phyloP scores from a whole-genome alignment of 2,113 vertebrate genomes.

The Coturnix japonica region DNA sequence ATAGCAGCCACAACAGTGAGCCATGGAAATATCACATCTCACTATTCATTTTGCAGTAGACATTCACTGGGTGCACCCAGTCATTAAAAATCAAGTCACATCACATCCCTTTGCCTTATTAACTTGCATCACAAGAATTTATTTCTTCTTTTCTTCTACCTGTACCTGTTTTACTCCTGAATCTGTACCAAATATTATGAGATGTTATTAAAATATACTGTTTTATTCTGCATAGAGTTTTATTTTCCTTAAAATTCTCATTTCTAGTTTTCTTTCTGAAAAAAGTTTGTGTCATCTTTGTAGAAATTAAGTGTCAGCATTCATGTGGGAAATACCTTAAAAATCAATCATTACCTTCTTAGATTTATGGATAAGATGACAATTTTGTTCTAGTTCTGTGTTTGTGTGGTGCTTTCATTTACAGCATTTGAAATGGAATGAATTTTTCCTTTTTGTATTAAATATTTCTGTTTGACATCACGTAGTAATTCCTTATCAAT shows the following conservation, averaged over 20 bases:
- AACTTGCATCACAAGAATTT: neutral
- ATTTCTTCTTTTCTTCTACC: neutral
- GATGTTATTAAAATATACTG: neutral
- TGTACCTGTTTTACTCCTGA: neutral
- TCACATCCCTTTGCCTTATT: neutral
- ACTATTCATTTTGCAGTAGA: neutral
- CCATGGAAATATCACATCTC: neutral
- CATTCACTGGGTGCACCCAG: neutral
- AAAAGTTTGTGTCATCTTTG: neutral
- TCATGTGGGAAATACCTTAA: neutral
- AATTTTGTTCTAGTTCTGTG: neutral
- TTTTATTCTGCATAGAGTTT: neutral
- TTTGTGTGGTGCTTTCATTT: neutral
- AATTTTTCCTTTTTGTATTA: neutral
- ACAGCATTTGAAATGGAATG: neutral
- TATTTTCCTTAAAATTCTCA: neutral
- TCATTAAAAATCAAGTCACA: neutral
- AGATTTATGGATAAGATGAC: rapidly evolving
- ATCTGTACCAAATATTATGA: neutral
- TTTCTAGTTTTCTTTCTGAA: neutral
- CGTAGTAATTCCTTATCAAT: neutral
- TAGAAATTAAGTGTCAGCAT: neutral
- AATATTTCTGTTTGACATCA: neutral
- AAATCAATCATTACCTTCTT: neutral
- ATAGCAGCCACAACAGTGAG: rapidly evolving